Base-by-base conservation (phyloP, 2,888 invertebrate genomes). In the Priocnemis perturbator region DNA sequence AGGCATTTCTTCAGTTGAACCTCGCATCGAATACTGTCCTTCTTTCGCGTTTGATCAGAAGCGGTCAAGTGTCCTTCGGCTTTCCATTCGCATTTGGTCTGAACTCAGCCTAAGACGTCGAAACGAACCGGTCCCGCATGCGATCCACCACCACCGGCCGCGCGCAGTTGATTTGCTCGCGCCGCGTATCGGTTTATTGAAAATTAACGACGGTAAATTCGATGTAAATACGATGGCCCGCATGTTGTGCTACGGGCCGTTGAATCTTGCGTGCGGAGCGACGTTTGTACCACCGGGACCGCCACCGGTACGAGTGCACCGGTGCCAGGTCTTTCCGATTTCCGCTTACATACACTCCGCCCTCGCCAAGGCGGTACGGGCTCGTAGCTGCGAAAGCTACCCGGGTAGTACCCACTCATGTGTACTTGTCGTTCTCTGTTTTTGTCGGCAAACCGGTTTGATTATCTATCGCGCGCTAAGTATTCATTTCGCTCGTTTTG, bases 201-300 rank as follows among this genome's bases (percentile, higher is more conserved):
- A 86, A 87, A 86, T 86, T 85, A 85, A 86, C 84, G 83, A 82
- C 81, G 82, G 82, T 79, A 83, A 83, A 84, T 83, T 77, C 78
- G 73, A 78, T 82, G 83, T 83, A 83, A 85, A 84, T 83, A 83
- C 74, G 82, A 85, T 83, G 72, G 79, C 76, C 71, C 69, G 66
- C 75, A 61, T 17, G 37, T 71, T 37, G 37, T 11, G 37, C 37
- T 37, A 37, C 11, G 37, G 37, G 37, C 37, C 37, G 37, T 37
- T 37, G 37, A 5, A 37, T 37, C 37, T 37, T 37, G 62, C 23
- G 17, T 37, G 66, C 19, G 57, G 37, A 55, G 44, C 50, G 50
- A 56, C 48, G 56, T 37, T 11, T 9, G 37, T 65, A 65, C 62
- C 61, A 60, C 50, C 67, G 61, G 56, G 55, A 20, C 65, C 59